Evolutionary conservation across 1,140 invertebrate genomes (phyloP), one percentile per base, ranked within the genome.

Genomic region (Achatina immaculata): DNA sequence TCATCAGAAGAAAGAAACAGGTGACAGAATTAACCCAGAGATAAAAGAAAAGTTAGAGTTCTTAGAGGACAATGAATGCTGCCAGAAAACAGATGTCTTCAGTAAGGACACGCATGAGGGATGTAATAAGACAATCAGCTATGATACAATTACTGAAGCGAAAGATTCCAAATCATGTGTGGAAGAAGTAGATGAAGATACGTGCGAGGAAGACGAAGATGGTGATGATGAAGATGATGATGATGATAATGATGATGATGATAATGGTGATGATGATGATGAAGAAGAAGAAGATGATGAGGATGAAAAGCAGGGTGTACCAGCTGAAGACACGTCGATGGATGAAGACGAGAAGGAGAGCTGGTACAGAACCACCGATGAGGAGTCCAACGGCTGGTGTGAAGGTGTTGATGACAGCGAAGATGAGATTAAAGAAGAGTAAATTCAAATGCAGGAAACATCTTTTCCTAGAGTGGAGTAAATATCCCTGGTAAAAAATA

Each of bases 361-460:
- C 38, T 71, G 38, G 42, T 43, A 42, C n/a, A 74, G 14, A 74
- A 74, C 34, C 28, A 74, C 42, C 1, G 34, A 74, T 43, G 43
- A 74, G 4, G 31, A 74, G 16, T 43, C 72, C 38, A 40, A 51
- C 40, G 34, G 38, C 34, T 42, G 2, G n/a, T n/a, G n/a, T n/a
- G 43, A 45, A 45, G 6, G n/a, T 65, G 6, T 65, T 28, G n/a
- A 36, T n/a, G 34, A 36, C 9, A 36, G 24, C 9, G 62, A 24
- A n/a, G 62, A 36, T 7, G 9, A 28, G 34, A n/a, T n/a, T 55
- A 55, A 55, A n/a, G n/a, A 55, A 16, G 51, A 14, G 51, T 55
- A 14, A 14, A 55, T 55, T n/a, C 14, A 16, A n/a, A 55, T 16
- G n/a, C 65, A 68, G 11, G 31, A 11, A 68, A 16, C 16, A 14